Base-by-base conservation (phyloP, 2,797 vertebrate species). In the Chrosomus eos region DNA sequence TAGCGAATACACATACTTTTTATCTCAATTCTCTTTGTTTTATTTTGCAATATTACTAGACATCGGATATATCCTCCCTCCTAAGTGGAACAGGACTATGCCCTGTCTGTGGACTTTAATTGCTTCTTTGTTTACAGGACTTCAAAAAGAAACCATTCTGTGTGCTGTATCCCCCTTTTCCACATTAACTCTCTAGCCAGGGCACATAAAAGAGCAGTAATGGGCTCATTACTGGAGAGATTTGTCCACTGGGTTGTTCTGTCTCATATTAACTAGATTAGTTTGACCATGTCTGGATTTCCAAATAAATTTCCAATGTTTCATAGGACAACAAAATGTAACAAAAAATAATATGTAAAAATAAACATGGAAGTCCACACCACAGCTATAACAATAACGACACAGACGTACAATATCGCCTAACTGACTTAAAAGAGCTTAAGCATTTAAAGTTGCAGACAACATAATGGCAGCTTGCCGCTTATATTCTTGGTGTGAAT, bases 251-350 rank as follows among this genome's bases (percentile, higher is more conserved):
- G 45, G 87, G 72, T 87, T 88, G 88, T 85, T 82, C 76, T 77
- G 75, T 87, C 72, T 89, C 51, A 5, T 80, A 86, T 83, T 89
- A 92, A 92, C 89, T 88, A 92, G 87, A 84, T 67, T 86, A 73
- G 87, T 90, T 88, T 78, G 86, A 87, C 89, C 28, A 53, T 78
- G 53, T 58, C 74, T 62, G 48, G n/a, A 45, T 85, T 48, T 43
- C 10, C 40, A 43, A 43, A 43, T 71, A 58, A 70, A 43, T 31
- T 7, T 33, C 4, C 2, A 31, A 18, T 74, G 23, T 74, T 74
- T n/a, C 9, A 21, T 58, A 60, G 10, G 55, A 4, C 7, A 26
- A 71, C 26, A 18, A 7, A 26, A 48, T 19, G 4, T n/a, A 11
- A 11, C 40, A 36, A 5, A n/a, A 58, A 58, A 58, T 5, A 58